These are phyloP conservation scores for Telmatochromis sp. DNA, from an alignment of 2,113 vertebrate genomes.

Conservation along the genomic window DNA sequence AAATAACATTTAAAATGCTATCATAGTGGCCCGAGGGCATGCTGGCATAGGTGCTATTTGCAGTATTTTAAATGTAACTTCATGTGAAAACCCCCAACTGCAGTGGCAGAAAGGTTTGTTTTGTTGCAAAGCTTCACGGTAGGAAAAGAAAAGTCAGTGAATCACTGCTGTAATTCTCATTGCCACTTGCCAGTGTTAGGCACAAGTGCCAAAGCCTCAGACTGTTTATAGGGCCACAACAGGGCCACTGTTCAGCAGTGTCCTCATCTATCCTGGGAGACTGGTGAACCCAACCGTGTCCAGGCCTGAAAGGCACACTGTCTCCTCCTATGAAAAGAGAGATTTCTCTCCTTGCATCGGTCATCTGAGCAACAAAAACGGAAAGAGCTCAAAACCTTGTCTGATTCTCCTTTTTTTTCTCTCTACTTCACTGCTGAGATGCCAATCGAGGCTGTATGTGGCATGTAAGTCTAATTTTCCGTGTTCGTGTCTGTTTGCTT, in stretches of 20 bases:
- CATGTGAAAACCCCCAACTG: not conserved
- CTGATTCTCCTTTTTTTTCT: not conserved
- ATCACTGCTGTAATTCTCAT: constrained; percentile 23
- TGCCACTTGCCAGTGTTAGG: constrained; percentile 22
- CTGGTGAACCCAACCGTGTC: constrained; percentile 47
- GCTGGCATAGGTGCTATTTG: not conserved
- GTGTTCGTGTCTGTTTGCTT: not conserved
- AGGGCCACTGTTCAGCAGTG: constrained; percentile 45
- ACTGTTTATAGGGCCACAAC: constrained; percentile 56
- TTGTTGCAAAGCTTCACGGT: not conserved
- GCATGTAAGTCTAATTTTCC: not conserved
- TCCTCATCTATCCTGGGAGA: constrained; percentile 53
- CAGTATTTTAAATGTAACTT: not conserved
- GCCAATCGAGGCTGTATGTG: not conserved
- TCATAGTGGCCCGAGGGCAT: not conserved
- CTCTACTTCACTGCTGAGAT: not conserved
- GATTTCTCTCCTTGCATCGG: constrained; percentile 11
- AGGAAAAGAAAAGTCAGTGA: not conserved
- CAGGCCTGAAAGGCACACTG: constrained; percentile 52
- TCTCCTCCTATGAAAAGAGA: constrained; percentile 39
- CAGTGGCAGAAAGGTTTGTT: not conserved
- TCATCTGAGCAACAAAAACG: constrained; percentile 1
- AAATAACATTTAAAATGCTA: constrained; percentile 30
- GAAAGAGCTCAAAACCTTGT: not conserved
- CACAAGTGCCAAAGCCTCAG: constrained; percentile 17